These are phyloP conservation scores for Drosophila bunnanda DNA, from an alignment of 2,888 invertebrate species.

Conservation along the genomic window DNA sequence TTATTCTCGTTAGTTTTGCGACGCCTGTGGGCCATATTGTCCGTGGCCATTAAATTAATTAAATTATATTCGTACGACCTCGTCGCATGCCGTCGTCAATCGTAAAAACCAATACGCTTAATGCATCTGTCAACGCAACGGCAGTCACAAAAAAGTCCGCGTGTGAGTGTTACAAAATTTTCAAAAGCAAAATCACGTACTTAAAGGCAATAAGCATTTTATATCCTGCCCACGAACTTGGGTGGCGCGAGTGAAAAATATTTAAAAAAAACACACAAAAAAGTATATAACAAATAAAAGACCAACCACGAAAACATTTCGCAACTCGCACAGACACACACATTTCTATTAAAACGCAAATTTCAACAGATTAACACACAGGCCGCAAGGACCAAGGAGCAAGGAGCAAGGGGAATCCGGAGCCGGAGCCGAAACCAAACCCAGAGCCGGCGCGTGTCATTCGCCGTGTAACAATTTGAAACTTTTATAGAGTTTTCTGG, in stretches of 20 bases:
- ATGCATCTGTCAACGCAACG: conserved; percentile 53
- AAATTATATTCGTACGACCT: conserved; percentile 61
- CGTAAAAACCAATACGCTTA: conserved; percentile 72
- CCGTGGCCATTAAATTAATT: conserved; percentile 69
- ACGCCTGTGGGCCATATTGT: conserved; percentile 33
- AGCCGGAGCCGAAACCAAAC: neutral
- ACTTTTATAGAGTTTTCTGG: conserved; percentile 65
- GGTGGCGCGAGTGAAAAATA: neutral
- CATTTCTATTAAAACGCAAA: conserved; percentile 75
- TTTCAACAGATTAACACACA: conserved; percentile 77
- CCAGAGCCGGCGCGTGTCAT: conserved; percentile 63
- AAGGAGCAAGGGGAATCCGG: neutral
- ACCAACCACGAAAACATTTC: neutral
- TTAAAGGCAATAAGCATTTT: conserved; percentile 78
- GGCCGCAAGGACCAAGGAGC: conserved; percentile 11
- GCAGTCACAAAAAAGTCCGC: conserved; percentile 27
- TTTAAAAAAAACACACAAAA: conserved; percentile 19
- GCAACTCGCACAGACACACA: conserved; percentile 17
- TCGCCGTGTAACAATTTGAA: conserved; percentile 77
- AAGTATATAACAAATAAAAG: conserved; percentile 10
- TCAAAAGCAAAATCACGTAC: conserved; percentile 70
- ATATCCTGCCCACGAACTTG: conserved; percentile 56
- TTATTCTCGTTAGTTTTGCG: conserved; percentile 35
- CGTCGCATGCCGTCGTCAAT: conserved; percentile 45
- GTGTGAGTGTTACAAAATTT: conserved; percentile 26